A percentile compares a stretch with the other conserved stretches of the same genome.
Conservation (phyloP, 2,113 vertebrate genomes). For the Todiramphus chloris region DNA sequence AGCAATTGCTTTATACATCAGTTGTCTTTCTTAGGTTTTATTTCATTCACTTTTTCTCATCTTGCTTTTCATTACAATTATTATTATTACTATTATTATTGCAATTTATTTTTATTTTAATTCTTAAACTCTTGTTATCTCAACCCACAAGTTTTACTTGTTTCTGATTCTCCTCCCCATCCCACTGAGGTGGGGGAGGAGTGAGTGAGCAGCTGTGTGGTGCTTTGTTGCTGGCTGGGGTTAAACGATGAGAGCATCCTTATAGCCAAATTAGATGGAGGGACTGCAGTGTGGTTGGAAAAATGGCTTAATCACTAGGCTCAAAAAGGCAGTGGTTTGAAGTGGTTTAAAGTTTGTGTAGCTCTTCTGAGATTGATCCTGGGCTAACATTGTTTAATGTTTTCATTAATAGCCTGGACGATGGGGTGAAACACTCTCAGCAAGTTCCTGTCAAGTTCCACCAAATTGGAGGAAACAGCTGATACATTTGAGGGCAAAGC, state of each 20-base stretch:
- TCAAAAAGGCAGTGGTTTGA: not conserved
- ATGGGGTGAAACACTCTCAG: not conserved
- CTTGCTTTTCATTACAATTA: not conserved
- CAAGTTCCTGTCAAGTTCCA: not conserved
- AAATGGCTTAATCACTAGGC: not conserved
- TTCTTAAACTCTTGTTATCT: too few relatives aligned
- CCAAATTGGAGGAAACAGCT: not conserved
- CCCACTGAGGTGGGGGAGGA: too few relatives aligned
- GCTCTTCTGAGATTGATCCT: not conserved
- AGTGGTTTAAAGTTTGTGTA: not conserved
- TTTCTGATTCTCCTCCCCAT: too few relatives aligned
- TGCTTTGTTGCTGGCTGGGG: too few relatives aligned
- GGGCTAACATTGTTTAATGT: not conserved
- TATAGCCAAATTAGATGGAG: not conserved
- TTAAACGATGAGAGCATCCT: not conserved
- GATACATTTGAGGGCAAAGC: not conserved
- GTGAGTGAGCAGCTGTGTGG: too few relatives aligned
- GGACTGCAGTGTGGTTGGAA: not conserved
- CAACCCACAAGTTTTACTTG: too few relatives aligned
- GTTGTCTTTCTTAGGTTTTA: not conserved
- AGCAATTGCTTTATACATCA: too few relatives aligned
- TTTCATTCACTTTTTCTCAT: not conserved
- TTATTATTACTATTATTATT: not conserved
- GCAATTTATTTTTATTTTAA: too few relatives aligned
- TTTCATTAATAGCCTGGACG: not conserved